A percentile compares a stretch with the other conserved stretches of the same genome.
Conservation (phyloP, 2,888 invertebrate species). For the Tenthredo mesomela region DNA sequence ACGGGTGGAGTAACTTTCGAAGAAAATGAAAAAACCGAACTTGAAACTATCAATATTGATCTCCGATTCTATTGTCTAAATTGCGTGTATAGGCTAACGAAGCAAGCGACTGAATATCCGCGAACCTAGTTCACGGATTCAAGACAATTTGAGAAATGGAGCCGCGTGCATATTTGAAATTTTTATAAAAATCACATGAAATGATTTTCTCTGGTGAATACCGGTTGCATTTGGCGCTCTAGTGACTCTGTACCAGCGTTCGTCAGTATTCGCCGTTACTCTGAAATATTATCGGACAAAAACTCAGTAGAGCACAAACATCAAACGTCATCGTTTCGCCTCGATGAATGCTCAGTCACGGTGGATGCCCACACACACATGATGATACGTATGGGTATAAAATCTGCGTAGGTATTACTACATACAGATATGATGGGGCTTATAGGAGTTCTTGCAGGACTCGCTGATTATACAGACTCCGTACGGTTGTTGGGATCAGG, state of each 20-base stretch:
- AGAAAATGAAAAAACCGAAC: slow-evolving; percentile 5
- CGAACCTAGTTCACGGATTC: background rate
- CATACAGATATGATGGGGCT: background rate
- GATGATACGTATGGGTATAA: background rate
- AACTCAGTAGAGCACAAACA: slow-evolving; percentile 43
- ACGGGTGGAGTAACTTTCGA: background rate
- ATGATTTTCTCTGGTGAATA: slow-evolving; percentile 12
- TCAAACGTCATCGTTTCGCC: slow-evolving; percentile 45
- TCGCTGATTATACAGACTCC: background rate
- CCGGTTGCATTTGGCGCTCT: slow-evolving; percentile 24
- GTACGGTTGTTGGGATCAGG: background rate
- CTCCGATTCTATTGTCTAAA: background rate
- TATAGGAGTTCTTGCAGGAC: background rate
- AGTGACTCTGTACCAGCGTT: slow-evolving; percentile 19
- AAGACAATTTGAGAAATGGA: background rate
- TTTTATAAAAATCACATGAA: slow-evolving; percentile 5
- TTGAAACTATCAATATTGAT: slow-evolving; percentile 25
- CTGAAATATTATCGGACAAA: slow-evolving; percentile 44
- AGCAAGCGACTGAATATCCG: background rate
- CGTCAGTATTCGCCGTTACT: slow-evolving; percentile 32
- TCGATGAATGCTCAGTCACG: slow-evolving; percentile 42
- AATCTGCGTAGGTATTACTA: background rate
- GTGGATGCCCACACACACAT: background rate
- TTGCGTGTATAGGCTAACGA: background rate
- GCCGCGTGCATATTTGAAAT: background rate